phyloP scores from a whole-genome alignment of 1,140 invertebrate genomes.

The Psilanteris sp. region DNA sequence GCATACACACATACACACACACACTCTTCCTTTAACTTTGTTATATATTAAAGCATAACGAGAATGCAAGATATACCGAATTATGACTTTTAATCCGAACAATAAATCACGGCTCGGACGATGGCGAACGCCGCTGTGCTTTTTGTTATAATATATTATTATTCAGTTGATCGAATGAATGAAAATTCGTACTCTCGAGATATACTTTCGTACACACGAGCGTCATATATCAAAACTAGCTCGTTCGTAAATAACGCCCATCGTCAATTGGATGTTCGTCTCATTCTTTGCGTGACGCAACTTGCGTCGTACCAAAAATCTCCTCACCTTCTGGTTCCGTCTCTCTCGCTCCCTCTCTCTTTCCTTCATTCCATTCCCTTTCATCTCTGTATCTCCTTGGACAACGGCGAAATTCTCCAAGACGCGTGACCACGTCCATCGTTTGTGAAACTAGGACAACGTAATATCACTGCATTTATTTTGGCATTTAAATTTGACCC shows the following conservation, averaged over 20 bases:
- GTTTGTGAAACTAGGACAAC: constrained; percentile 47
- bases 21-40: too few relatives aligned
- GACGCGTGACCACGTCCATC: constrained; percentile 51
- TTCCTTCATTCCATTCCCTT: not conserved
- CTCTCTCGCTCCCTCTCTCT: constrained; percentile 3
- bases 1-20: too few relatives aligned
- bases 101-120: not conserved
- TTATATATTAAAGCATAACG: too few relatives aligned
- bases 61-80: not conserved
- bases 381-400: constrained; percentile 1
- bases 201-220: not conserved
- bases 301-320: constrained; percentile 6
- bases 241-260: constrained; percentile 20
- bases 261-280: not conserved
- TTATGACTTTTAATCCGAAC: not conserved
- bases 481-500: constrained; percentile 39
- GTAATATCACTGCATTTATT: constrained; percentile 27
- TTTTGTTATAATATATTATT: constrained; percentile 4
- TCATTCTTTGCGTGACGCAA: constrained; percentile 32
- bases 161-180: constrained; percentile 6
- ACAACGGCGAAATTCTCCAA: constrained; percentile 42
- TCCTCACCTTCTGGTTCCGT: too few relatives aligned
- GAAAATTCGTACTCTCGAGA: not conserved
- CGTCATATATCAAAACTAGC: constrained; percentile 14
- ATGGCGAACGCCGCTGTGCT: not conserved